phyloP scores from a whole-genome alignment of 2,888 invertebrate genomes.

The Taphrorychus bicolor region DNA sequence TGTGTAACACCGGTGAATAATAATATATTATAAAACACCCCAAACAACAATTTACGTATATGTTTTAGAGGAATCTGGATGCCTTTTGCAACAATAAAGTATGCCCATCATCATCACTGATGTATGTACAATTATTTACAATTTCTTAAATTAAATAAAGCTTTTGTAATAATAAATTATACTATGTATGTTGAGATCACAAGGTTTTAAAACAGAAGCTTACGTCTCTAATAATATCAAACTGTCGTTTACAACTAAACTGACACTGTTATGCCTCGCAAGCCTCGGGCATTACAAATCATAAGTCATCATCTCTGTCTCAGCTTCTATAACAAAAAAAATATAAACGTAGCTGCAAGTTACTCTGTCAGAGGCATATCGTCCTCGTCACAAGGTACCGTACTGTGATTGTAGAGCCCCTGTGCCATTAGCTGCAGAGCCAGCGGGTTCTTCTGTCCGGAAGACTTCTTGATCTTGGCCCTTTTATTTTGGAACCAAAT shows the following conservation, averaged over 20 bases:
- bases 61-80: neutral
- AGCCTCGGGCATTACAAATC: too few species aligned
- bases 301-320: neutral
- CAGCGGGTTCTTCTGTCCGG: slow-evolving; percentile 83
- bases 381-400: slow-evolving; percentile 65
- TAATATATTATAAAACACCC: neutral
- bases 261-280: too few species aligned
- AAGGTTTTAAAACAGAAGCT: slow-evolving; percentile 17
- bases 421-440: slow-evolving; percentile 94
- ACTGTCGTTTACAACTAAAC: too few species aligned
- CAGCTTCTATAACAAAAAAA: neutral
- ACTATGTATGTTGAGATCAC: slow-evolving; percentile 39
- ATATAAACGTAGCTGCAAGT: too few species aligned
- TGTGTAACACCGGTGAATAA: neutral
- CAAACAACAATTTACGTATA: neutral
- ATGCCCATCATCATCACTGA: too few species aligned
- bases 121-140: too few species aligned
- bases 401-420: slow-evolving; percentile 90
- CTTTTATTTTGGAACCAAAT: slow-evolving; percentile 98
- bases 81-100: too few species aligned
- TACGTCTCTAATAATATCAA: too few species aligned
- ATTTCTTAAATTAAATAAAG: too few species aligned
- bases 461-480: slow-evolving; percentile 94
- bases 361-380: slow-evolving; percentile 51
- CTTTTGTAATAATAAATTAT: slow-evolving; percentile 5